phyloP scores from a whole-genome alignment of 2,888 invertebrate genomes.

The Dolichomitus sp. region DNA sequence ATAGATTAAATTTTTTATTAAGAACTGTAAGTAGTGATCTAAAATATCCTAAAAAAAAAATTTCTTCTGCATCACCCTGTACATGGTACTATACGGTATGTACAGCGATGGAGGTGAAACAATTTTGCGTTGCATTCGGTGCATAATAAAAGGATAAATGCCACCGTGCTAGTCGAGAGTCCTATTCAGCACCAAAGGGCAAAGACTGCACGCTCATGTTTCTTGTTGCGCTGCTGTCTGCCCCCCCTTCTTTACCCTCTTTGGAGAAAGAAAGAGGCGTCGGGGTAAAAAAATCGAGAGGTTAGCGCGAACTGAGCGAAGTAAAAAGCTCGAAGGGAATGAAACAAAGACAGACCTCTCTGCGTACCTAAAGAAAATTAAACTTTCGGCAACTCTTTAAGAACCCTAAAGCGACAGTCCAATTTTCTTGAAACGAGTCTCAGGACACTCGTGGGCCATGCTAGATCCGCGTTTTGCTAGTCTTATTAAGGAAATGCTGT shows the following conservation, averaged over 20 bases:
- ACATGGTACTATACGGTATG: slow-evolving; percentile 6
- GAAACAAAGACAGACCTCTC: slow-evolving; percentile 26
- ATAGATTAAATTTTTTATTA: neutral
- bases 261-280: neutral
- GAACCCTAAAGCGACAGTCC: slow-evolving; percentile 78
- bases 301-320: slow-evolving; percentile 28
- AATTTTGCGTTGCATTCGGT: slow-evolving; percentile 65
- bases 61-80: slow-evolving; percentile 27
- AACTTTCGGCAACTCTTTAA: slow-evolving; percentile 79
- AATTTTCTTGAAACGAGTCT: slow-evolving; percentile 79
- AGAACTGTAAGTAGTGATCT: neutral
- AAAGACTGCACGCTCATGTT: slow-evolving; percentile 48
- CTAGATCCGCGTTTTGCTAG: slow-evolving; percentile 64
- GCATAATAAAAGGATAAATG: slow-evolving; percentile 72
- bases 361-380: slow-evolving; percentile 75
- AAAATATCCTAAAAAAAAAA: neutral
- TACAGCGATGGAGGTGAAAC: slow-evolving; percentile 57
- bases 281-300: slow-evolving; percentile 41
- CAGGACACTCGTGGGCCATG: slow-evolving; percentile 69
- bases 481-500: slow-evolving; percentile 70
- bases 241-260: slow-evolving; percentile 10
- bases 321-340: slow-evolving; percentile 37
- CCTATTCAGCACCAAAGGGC: slow-evolving; percentile 61
- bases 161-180: slow-evolving; percentile 56
- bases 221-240: slow-evolving; percentile 16